Conservation (phyloP, 2,113 vertebrate genomes). For the Monopterus albus region DNA sequence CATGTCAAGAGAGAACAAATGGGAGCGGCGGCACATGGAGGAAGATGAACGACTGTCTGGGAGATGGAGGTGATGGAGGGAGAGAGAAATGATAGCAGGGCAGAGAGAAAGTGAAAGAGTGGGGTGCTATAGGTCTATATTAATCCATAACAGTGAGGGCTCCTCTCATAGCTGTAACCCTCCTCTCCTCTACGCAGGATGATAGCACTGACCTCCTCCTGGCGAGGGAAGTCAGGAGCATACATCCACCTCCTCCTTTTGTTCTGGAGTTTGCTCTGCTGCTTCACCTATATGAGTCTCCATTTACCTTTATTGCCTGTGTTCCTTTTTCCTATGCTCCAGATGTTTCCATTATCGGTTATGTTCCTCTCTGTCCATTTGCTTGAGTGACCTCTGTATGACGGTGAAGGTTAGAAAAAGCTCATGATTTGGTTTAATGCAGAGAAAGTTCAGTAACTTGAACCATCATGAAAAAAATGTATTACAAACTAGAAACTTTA, state of each 20-base stretch:
- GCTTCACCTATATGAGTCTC: no score
- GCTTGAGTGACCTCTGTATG: no score
- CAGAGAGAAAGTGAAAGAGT: conserved; percentile 4
- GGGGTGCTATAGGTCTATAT: conserved; percentile 45
- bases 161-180: conserved; percentile 30
- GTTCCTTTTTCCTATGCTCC: no score
- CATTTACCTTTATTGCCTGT: no score
- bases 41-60: conserved; percentile 79
- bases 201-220: conserved; percentile 55
- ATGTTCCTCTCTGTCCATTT: no score
- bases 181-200: conserved; percentile 28
- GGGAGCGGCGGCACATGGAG: conserved; percentile 52
- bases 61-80: conserved; percentile 65
- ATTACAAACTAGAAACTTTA: no score
- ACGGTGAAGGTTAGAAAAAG: no score
- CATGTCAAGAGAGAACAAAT: conserved; percentile 78
- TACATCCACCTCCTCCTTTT: conserved; percentile 6
- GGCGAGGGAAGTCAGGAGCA: conserved; percentile 17
- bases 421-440: no score
- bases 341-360: no score
- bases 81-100: conserved; percentile 32
- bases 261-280: background rate
- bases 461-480: no score
- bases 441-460: no score
- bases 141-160: conserved; percentile 61